A percentile compares a stretch with the other conserved stretches of the same genome.
phyloP scores from a whole-genome alignment of 2,113 vertebrate genomes.

The Dromiciops gliroides region DNA sequence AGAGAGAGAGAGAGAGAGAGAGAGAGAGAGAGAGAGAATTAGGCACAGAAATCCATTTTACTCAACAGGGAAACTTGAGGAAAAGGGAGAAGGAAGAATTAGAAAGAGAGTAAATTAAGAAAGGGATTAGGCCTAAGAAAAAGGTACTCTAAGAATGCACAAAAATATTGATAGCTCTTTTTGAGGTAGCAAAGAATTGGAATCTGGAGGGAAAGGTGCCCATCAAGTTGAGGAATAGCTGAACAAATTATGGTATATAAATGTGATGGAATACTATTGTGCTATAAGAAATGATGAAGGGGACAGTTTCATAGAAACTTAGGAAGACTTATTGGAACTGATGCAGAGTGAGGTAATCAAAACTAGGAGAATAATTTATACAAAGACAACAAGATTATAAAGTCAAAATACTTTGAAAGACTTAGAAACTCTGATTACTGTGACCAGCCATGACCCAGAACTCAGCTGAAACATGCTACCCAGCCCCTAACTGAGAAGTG shows the following conservation, averaged over 20 bases:
- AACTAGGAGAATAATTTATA: background rate
- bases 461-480: background rate
- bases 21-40: background rate
- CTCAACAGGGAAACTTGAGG: background rate
- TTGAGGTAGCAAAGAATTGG: background rate
- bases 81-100: background rate
- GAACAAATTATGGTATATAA: background rate
- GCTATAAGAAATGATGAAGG: background rate
- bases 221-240: background rate
- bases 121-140: background rate
- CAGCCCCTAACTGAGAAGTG: background rate
- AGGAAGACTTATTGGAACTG: background rate
- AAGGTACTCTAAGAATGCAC: background rate
- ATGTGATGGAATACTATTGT: background rate
- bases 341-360: background rate
- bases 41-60: background rate
- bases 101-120: background rate
- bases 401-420: background rate
- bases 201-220: rapidly evolving
- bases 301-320: background rate
- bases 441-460: background rate
- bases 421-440: background rate
- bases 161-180: background rate
- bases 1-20: no score
- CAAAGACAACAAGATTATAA: background rate